Percentiles rank a stretch among this genome's conserved stretches.
These are phyloP conservation scores for Cyrtodaria siliqua DNA, from an alignment of 2,888 invertebrate genomes.

Conservation along the genomic window DNA sequence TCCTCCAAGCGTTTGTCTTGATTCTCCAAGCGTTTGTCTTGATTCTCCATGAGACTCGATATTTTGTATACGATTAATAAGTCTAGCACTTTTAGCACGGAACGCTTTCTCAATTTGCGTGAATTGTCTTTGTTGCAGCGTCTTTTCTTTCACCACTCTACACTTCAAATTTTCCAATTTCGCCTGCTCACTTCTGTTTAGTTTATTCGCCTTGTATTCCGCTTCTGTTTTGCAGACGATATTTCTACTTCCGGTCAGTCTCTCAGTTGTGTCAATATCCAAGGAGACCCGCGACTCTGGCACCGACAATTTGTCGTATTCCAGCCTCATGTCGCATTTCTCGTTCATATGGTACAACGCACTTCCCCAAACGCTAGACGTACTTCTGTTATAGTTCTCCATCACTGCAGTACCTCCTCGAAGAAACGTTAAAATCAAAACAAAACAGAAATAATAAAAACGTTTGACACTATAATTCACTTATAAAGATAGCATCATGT, in stretches of 20 bases:
- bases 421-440: too few relatives aligned
- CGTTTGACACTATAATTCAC: too few relatives aligned
- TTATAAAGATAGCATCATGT: too few relatives aligned
- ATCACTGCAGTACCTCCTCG: too few relatives aligned
- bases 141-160: conserved; percentile 43
- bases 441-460: too few relatives aligned
- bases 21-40: not conserved
- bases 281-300: conserved; percentile 25
- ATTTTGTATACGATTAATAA: conserved; percentile 22
- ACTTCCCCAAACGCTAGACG: conserved; percentile 39
- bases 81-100: conserved; percentile 45
- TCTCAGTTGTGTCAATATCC: conserved; percentile 13
- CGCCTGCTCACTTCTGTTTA: conserved; percentile 57
- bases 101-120: conserved; percentile 34
- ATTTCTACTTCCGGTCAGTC: conserved; percentile 39
- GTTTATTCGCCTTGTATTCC: conserved; percentile 52
- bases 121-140: conserved; percentile 34
- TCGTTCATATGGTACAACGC: conserved; percentile 10
- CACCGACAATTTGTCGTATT: not conserved
- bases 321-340: conserved; percentile 9
- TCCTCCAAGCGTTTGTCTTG: too few relatives aligned
- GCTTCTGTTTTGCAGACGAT: conserved; percentile 56
- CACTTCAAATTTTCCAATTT: conserved; percentile 40
- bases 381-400: conserved; percentile 10
- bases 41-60: too few relatives aligned